Conservation (phyloP, 2,797 vertebrate species). For the Tiaroga cobitis region DNA sequence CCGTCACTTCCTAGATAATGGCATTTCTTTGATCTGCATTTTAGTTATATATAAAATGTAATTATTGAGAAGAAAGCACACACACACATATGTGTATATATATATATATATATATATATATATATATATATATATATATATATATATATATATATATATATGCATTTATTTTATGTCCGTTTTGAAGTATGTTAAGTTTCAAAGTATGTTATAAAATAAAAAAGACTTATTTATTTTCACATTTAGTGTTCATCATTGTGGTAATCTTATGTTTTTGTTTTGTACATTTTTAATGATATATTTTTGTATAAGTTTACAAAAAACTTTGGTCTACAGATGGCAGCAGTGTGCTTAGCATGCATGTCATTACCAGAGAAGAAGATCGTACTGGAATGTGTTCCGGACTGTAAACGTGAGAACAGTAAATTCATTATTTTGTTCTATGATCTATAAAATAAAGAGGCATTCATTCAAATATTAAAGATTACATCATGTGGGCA, state of each 20-base stretch:
- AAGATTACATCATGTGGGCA: neutral
- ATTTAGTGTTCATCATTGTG: neutral
- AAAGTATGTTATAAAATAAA: neutral
- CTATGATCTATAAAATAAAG: neutral
- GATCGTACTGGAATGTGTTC: neutral
- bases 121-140: too few species aligned
- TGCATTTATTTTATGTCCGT: too few species aligned
- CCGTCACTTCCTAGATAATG: constrained; percentile 71
- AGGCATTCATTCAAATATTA: neutral
- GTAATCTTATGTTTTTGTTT: neutral
- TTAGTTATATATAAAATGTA: constrained; percentile 11
- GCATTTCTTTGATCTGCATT: constrained; percentile 39
- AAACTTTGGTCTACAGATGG: neutral
- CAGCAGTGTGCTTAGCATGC: neutral
- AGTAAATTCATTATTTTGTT: neutral
- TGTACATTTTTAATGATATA: neutral
- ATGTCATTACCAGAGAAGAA: constrained; percentile 12
- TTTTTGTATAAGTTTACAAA: neutral
- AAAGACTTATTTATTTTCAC: neutral
- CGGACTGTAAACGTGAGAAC: constrained; percentile 1
- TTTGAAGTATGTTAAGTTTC: neutral
- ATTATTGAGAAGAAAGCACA: neutral
- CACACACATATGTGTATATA: too few species aligned
- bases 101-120: too few species aligned
- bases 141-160: too few species aligned